Percentiles rank a stretch among this genome's conserved stretches.
These are phyloP conservation scores for Drosophila nr. medialis DNA, from an alignment of 2,888 invertebrate species.

Conservation along the genomic window DNA sequence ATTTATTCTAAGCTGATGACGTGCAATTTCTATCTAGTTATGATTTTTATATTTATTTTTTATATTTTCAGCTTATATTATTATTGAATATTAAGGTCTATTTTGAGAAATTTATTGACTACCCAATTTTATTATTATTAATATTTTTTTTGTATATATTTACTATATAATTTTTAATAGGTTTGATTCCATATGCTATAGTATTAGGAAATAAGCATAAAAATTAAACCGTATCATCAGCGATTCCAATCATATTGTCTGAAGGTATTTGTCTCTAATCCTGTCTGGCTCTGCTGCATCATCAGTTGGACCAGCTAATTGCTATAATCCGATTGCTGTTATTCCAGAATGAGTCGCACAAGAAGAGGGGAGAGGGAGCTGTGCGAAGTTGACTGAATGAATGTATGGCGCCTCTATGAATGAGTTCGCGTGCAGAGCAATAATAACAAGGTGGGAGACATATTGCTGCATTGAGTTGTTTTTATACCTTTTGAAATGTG, in stretches of 20 bases:
- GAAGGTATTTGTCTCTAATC: not conserved
- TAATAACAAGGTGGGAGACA: conserved; percentile 44
- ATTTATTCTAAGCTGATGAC: not conserved
- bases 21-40: not conserved
- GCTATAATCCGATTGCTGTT: conserved; percentile 46
- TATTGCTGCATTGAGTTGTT: conserved; percentile 21
- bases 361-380: not conserved
- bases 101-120: not conserved
- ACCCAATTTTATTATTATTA: not conserved
- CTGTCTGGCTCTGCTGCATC: not conserved
- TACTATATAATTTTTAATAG: not conserved
- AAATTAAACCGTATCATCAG: conserved; percentile 7
- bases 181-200: not conserved
- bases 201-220: too few relatives aligned
- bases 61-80: not conserved
- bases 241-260: conserved; percentile 4
- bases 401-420: conserved; percentile 44
- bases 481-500: conserved; percentile 24
- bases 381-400: not conserved
- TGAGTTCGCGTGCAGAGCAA: conserved; percentile 49
- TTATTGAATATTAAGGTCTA: not conserved
- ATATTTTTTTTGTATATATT: not conserved
- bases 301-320: conserved; percentile 57
- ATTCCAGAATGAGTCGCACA: not conserved
- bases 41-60: not conserved